These are phyloP conservation scores for Calyptomena viridis DNA, from an alignment of 2,113 vertebrate genomes.

Conservation along the genomic window DNA sequence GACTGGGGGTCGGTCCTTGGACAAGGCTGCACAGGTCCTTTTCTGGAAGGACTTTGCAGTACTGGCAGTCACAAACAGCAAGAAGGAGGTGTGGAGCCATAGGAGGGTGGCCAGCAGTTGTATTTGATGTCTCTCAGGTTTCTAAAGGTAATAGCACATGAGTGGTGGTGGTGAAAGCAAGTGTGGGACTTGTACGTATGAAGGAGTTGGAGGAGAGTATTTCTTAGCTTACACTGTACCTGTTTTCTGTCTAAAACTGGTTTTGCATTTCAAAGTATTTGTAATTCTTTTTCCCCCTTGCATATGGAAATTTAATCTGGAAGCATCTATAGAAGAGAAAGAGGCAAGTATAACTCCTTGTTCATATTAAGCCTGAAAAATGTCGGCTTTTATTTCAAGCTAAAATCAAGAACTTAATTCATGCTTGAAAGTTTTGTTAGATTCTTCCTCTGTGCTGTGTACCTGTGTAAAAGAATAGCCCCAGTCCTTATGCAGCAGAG, in stretches of 20 bases:
- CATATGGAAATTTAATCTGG: background rate
- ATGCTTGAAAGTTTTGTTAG: background rate
- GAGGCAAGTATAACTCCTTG: background rate
- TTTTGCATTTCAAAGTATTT: background rate
- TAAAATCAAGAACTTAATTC: background rate
- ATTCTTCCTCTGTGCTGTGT: background rate
- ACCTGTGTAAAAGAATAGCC: background rate
- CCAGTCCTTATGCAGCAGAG: background rate
- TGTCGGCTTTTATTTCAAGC: background rate
- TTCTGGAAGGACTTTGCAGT: background rate
- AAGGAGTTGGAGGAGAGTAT: background rate
- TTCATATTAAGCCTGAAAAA: background rate
- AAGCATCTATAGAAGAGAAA: background rate
- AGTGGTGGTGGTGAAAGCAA: background rate
- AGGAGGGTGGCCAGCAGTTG: background rate
- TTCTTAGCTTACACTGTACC: background rate
- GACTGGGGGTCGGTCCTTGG: accelerated
- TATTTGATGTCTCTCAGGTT: background rate
- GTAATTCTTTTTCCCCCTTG: background rate
- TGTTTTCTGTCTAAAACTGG: background rate
- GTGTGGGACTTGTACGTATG: accelerated
- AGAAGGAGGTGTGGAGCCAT: accelerated
- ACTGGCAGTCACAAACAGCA: background rate
- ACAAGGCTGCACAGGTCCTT: background rate
- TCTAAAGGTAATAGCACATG: background rate